Conservation (phyloP, 2,797 vertebrate species). For the Dendrocincla tyrannina region DNA sequence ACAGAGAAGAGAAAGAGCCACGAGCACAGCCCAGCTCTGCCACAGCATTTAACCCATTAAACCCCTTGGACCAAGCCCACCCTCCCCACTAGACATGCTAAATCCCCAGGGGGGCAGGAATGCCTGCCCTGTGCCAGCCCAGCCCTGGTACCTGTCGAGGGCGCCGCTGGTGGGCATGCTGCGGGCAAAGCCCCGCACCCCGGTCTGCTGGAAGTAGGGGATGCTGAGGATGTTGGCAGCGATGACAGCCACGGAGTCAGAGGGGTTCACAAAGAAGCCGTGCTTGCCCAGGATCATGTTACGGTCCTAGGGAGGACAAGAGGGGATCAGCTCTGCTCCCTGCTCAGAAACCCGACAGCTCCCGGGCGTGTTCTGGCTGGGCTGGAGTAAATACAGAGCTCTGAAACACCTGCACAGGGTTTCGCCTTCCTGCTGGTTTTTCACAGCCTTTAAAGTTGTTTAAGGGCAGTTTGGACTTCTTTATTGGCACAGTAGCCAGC, state of each 20-base stretch:
- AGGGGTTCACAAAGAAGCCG: conserved; percentile 97
- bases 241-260: conserved; percentile 95
- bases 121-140: neutral
- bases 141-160: conserved; percentile 84
- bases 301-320: conserved; percentile 82
- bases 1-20: neutral
- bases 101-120: no score
- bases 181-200: conserved; percentile 92
- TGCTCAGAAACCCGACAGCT: neutral
- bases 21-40: neutral
- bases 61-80: no score
- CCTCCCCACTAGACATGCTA: no score
- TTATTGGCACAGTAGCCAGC: neutral
- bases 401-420: neutral
- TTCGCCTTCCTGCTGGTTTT: neutral
- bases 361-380: neutral
- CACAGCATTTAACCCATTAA: neutral
- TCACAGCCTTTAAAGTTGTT: neutral
- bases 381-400: neutral
- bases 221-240: conserved; percentile 94
- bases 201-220: conserved; percentile 94
- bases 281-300: conserved; percentile 98
- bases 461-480: neutral
- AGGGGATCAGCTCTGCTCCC: neutral
- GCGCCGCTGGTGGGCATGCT: conserved; percentile 99